phyloP scores from a whole-genome alignment of 1,140 invertebrate genomes.

The Hermatobates lingyangjiaoensis region DNA sequence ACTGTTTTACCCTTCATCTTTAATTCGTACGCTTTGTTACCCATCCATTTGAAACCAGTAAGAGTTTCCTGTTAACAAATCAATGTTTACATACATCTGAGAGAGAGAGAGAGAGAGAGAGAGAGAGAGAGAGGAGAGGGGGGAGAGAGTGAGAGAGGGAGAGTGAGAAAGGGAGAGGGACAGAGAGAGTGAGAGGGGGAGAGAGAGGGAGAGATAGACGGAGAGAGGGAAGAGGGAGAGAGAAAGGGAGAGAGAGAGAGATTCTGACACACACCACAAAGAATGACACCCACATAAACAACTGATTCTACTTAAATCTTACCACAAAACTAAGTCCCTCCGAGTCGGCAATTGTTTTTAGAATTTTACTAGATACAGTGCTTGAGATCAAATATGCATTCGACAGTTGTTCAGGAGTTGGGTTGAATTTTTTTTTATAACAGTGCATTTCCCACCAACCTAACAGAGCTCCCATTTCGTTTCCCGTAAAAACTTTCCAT shows the following conservation, averaged over 20 bases:
- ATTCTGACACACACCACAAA: too few relatives aligned
- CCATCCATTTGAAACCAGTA: constrained; percentile 99
- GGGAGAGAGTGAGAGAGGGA: too few relatives aligned
- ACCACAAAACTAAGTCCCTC: constrained; percentile 72
- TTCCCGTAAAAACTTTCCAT: constrained; percentile 90
- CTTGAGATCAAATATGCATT: constrained; percentile 72
- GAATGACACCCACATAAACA: too few relatives aligned
- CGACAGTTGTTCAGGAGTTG: constrained; percentile 25
- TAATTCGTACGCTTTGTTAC: constrained; percentile 65
- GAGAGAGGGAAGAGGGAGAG: too few relatives aligned
- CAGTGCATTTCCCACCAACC: constrained; percentile 78
- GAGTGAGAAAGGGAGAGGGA: too few relatives aligned
- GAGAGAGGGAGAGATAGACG: too few relatives aligned
- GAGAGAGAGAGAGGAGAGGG: too few relatives aligned
- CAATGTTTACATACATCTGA: too few relatives aligned
- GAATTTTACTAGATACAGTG: constrained; percentile 92
- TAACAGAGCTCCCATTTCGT: constrained; percentile 86
- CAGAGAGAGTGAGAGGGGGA: too few relatives aligned
- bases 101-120: too few relatives aligned
- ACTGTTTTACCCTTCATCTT: constrained; percentile 43
- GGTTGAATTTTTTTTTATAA: constrained; percentile 28
- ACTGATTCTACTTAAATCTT: too few relatives aligned
- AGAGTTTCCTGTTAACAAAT: constrained; percentile 79
- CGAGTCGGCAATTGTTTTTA: constrained; percentile 58
- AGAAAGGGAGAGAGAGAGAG: too few relatives aligned